A percentile compares a stretch with the other conserved stretches of the same genome.
phyloP scores from a whole-genome alignment of 2,888 invertebrate genomes.

The Adelognathus sp. region DNA sequence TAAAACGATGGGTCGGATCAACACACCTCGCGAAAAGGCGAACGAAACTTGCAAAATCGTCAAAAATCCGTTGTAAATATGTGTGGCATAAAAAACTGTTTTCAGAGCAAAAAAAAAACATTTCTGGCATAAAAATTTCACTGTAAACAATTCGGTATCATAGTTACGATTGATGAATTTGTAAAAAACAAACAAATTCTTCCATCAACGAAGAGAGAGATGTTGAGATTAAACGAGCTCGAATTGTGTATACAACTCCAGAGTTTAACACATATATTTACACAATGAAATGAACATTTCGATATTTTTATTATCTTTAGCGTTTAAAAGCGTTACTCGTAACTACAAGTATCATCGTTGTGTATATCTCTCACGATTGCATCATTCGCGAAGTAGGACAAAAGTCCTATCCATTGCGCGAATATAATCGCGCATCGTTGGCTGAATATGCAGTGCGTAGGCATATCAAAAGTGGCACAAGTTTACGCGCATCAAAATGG shows the following conservation, averaged over 20 bases:
- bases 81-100: too few species aligned
- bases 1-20: too few species aligned
- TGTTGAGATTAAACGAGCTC: background rate
- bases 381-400: conserved; percentile 50
- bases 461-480: conserved; percentile 45
- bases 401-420: conserved; percentile 16
- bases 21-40: too few species aligned
- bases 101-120: too few species aligned
- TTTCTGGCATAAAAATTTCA: background rate
- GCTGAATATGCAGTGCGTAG: background rate
- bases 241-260: background rate
- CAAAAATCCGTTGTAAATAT: too few species aligned
- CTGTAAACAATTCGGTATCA: background rate
- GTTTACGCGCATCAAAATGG: background rate
- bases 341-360: conserved; percentile 7
- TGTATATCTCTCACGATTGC: conserved; percentile 30
- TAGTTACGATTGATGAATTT: background rate
- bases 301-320: background rate
- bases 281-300: background rate
- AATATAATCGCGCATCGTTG: background rate
- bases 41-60: too few species aligned
- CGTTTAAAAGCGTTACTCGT: background rate
- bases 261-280: conserved; percentile 26
- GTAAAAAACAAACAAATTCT: background rate
- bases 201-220: background rate